Evolutionary conservation across 2,797 vertebrate species (phyloP).

Genomic region (Alcedo atthis): DNA sequence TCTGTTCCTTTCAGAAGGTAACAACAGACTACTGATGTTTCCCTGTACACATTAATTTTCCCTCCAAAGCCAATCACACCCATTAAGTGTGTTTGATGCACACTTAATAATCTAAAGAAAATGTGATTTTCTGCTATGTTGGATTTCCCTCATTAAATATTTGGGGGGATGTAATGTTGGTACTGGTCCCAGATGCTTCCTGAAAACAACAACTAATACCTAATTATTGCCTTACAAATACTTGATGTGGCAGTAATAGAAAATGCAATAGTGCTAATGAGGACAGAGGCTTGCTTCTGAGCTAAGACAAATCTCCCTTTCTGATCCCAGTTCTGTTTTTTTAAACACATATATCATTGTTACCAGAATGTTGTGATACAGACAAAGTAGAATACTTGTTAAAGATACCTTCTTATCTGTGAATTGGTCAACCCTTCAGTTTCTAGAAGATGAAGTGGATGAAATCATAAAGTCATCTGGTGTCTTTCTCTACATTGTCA

Average conservation of each 20-base stretch:
- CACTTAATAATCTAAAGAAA: slow-evolving; percentile 24
- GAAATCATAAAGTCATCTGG: background rate
- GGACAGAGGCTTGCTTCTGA: background rate
- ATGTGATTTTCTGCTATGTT: background rate
- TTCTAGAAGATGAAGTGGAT: background rate
- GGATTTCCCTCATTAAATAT: slow-evolving; percentile 28
- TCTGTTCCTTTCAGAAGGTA: background rate
- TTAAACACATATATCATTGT: background rate
- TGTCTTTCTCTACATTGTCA: background rate
- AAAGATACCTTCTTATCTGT: background rate
- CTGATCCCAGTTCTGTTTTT: background rate
- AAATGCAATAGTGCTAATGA: background rate
- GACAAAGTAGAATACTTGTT: background rate
- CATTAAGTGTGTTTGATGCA: background rate
- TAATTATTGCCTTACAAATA: slow-evolving; percentile 29
- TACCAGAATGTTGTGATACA: background rate
- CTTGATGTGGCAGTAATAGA: background rate
- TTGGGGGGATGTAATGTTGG: background rate
- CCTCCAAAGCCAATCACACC: background rate
- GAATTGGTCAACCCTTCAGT: background rate
- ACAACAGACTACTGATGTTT: background rate
- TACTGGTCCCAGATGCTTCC: background rate
- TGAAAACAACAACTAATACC: slow-evolving; percentile 15
- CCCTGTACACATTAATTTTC: background rate
- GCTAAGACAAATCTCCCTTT: background rate